Evolutionary conservation across 2,888 invertebrate species (phyloP), one percentile per base, ranked within the genome.

Genomic region (Temnothorax rugatulus): DNA sequence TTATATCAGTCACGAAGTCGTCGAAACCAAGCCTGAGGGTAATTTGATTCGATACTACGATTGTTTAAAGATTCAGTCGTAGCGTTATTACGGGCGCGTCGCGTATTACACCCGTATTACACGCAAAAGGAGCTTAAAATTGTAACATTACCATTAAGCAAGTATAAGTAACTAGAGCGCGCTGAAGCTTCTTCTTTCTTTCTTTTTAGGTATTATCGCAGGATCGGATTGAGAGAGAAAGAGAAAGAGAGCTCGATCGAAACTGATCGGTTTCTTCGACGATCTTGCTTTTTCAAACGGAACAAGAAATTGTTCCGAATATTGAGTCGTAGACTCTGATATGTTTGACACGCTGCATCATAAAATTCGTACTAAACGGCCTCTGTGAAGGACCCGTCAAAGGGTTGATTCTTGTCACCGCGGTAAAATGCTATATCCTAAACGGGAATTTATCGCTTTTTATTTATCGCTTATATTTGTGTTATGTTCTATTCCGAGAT

Each of bases 21-120:
- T 59, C 61, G 52, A 84, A 86, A 83, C 21, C 81, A 84, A 86
- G 84, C 74, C 82, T 74, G 85, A 87, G 81, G 52, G 18, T 84
- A 83, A 84, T 88, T 86, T 63, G 88, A 88, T 88, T 88, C 75
- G 79, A 59, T 73, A 79, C 83, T 87, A 87, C 81, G 87, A 86
- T 88, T 85, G 83, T 88, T 88, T 64, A 86, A 85, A 68, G 75
- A 88, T 84, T 88, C 88, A 87, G 88, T 88, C 88, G 82, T 88
- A 81, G 85, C 85, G 83, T 81, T 57, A 54, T 59, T 74, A 34
- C 63, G 59, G 41, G 29, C 63, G 50, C 50, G 21, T 50, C 25
- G 77, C 29, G 29, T 29, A 29, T 29, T 29, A 29, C 29, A 29
- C 68, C 64, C 86, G 73, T 66, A 64, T 73, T 73, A 82, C 77